phyloP scores from a whole-genome alignment of 2,113 vertebrate genomes.

The Trematomus loennbergii region DNA sequence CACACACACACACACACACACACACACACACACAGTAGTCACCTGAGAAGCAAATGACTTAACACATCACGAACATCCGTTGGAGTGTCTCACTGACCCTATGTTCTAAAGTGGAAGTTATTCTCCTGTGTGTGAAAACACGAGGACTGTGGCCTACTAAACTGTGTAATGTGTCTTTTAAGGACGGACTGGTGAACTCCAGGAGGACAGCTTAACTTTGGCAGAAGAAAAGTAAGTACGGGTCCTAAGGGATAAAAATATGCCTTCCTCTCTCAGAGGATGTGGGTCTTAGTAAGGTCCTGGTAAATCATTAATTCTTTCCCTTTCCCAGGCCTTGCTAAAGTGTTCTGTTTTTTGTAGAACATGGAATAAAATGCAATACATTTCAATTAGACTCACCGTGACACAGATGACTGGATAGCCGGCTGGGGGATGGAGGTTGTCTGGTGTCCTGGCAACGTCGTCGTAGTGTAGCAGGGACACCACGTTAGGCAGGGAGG shows the following conservation, averaged over 20 bases:
- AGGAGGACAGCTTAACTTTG: conserved; percentile 51
- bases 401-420: conserved; percentile 95
- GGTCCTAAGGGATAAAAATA: conserved; percentile 13
- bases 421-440: conserved; percentile 85
- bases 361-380: not conserved
- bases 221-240: conserved; percentile 26
- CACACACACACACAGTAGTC: conserved; percentile 34
- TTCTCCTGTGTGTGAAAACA: conserved; percentile 42
- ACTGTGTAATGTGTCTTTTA: conserved; percentile 51
- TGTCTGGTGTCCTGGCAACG: conserved; percentile 77
- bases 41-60: conserved; percentile 61
- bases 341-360: not conserved
- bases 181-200: conserved; percentile 13
- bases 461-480: conserved; percentile 93
- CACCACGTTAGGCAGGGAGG: conserved; percentile 90
- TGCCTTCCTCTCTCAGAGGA: conserved; percentile 1
- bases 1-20: conserved; percentile 14
- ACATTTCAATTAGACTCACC: conserved; percentile 80
- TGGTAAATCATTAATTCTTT: not conserved
- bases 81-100: conserved; percentile 48
- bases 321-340: not conserved
- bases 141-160: conserved; percentile 36
- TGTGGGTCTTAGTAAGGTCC: not conserved
- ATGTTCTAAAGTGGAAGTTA: conserved; percentile 39
- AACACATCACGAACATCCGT: conserved; percentile 58